A percentile compares a stretch with the other conserved stretches of the same genome.
Conservation (phyloP, 1,140 invertebrate genomes). For the Euglossa dilemma region DNA sequence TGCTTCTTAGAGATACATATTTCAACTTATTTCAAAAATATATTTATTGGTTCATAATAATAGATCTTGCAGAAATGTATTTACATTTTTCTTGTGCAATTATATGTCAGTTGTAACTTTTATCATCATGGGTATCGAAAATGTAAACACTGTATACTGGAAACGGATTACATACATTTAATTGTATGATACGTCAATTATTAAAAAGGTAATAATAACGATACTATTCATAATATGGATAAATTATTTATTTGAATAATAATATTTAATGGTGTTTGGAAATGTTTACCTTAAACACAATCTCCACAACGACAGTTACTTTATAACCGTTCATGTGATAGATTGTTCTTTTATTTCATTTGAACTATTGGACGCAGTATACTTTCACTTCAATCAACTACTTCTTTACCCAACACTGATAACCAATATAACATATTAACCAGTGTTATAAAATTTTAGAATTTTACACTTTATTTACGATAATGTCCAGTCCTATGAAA, state of each 20-base stretch:
- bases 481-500: not conserved
- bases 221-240: not conserved
- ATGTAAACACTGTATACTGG: not conserved
- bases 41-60: too few relatives aligned
- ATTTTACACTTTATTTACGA: not conserved
- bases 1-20: not conserved
- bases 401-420: not conserved
- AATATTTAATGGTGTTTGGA: not conserved
- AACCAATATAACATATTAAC: not conserved
- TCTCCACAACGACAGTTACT: not conserved
- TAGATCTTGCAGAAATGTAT: not conserved
- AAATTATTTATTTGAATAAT: too few relatives aligned
- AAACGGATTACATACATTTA: not conserved
- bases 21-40: not conserved
- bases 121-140: not conserved
- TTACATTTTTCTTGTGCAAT: not conserved
- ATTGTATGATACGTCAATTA: not conserved
- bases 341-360: not conserved
- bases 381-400: not conserved
- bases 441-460: not conserved
- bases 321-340: not conserved
- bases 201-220: not conserved
- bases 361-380: not conserved
- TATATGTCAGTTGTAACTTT: not conserved
- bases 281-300: not conserved